Percentiles rank a stretch among this genome's conserved stretches.
Conservation (phyloP, 2,113 vertebrate genomes). For the Scartelaos histophorus region DNA sequence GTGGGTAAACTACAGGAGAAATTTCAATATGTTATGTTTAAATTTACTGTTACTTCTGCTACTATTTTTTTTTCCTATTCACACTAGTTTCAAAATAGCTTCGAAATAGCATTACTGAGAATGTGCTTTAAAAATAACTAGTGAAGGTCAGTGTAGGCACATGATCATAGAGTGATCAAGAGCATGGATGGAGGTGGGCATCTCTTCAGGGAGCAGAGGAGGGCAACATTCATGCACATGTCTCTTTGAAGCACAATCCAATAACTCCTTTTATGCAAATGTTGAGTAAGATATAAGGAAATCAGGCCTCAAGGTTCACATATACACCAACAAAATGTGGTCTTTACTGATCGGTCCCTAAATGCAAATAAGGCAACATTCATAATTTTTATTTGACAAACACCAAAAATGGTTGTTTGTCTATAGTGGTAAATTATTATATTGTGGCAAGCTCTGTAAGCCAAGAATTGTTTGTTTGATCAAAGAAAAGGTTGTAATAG, state of each 20-base stretch:
- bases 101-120: neutral
- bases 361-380: slow-evolving; percentile 27
- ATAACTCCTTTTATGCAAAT: slow-evolving; percentile 53
- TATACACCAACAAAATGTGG: slow-evolving; percentile 10
- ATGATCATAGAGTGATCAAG: slow-evolving; percentile 15
- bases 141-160: slow-evolving; percentile 1
- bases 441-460: too few species aligned
- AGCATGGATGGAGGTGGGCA: slow-evolving; percentile 11
- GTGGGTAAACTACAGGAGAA: too few species aligned
- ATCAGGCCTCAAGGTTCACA: slow-evolving; percentile 17
- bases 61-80: too few species aligned
- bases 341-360: slow-evolving; percentile 1
- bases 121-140: neutral
- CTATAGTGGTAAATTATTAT: too few species aligned
- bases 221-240: neutral
- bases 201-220: slow-evolving; percentile 27
- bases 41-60: too few species aligned
- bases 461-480: too few species aligned
- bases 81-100: too few species aligned
- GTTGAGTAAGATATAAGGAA: slow-evolving; percentile 42
- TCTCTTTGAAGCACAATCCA: slow-evolving; percentile 40
- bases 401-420: neutral
- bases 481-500: neutral
- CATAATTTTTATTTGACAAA: neutral
- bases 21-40: too few species aligned